Conservation (phyloP, 1,140 invertebrate species). For the Pachypeltis micranthus region DNA sequence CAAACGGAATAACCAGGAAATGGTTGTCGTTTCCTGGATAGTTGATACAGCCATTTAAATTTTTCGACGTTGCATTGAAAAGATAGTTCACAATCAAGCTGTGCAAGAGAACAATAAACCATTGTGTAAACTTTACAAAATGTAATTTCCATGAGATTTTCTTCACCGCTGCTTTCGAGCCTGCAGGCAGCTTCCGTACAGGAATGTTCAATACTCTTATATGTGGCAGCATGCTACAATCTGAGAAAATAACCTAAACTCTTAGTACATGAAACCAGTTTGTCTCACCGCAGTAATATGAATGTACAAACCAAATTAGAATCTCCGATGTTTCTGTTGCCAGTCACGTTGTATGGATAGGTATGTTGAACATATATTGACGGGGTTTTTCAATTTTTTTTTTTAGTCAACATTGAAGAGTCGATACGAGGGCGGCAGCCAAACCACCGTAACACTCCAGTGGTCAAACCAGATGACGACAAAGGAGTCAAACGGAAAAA, state of each 20-base stretch:
- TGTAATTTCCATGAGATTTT: no score
- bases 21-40: no score
- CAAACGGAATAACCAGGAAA: no score
- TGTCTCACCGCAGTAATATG: neutral
- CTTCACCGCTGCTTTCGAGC: no score
- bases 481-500: slow-evolving; percentile 46
- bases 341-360: neutral
- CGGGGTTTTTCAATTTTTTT: slow-evolving; percentile 24
- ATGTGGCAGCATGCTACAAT: neutral
- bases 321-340: neutral
- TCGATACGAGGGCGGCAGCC: slow-evolving; percentile 40
- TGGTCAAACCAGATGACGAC: slow-evolving; percentile 29
- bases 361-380: no score
- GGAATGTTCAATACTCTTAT: neutral
- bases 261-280: neutral
- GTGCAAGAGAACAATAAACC: no score
- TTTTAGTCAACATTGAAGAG: slow-evolving; percentile 71
- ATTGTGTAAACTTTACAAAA: no score
- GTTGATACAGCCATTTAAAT: no score
- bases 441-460: slow-evolving; percentile 35
- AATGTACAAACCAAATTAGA: neutral
- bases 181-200: no score
- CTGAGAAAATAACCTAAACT: neutral
- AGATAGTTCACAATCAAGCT: no score
- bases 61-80: no score